Evolutionary conservation across 1,140 invertebrate species (phyloP).

Genomic region (Dendrolimus punctatus): DNA sequence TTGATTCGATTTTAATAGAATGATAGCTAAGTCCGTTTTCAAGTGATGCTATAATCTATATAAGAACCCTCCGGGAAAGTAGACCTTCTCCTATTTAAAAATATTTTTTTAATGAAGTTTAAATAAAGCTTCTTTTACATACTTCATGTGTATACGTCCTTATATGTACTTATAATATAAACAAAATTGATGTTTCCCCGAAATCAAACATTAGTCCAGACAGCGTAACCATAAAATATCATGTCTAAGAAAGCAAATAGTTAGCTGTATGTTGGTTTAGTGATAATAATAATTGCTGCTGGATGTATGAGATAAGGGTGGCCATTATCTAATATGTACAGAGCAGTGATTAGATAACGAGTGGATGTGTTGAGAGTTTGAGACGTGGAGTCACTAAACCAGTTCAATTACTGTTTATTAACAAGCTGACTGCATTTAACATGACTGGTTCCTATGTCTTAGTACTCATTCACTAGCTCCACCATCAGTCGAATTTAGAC

Average conservation of each 20-base stretch:
- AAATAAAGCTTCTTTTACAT: no score
- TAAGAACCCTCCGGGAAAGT: no score
- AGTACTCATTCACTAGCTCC: no score
- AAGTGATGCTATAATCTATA: no score
- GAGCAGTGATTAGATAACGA: constrained; percentile 56
- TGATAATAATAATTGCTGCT: constrained; percentile 67
- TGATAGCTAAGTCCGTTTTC: no score
- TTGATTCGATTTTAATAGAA: no score
- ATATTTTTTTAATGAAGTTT: no score
- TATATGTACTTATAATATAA: no score
- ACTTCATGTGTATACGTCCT: no score
- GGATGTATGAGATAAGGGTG: constrained; percentile 48
- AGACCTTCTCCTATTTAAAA: no score
- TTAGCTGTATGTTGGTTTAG: constrained; percentile 41
- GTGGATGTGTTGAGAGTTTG: constrained; percentile 38
- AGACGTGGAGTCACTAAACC: constrained; percentile 25
- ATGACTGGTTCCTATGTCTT: no score
- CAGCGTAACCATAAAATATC: constrained; percentile 33
- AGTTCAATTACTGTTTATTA: constrained; percentile 8
- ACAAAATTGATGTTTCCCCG: neutral
- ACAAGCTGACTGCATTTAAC: neutral
- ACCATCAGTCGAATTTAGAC: no score
- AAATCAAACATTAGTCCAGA: neutral
- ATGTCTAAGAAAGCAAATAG: constrained; percentile 55
- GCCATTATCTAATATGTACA: constrained; percentile 62